Evolutionary conservation across 2,797 vertebrate genomes (phyloP), one percentile per base, ranked within the genome.

Genomic region (Centroberyx gerrardi): DNA sequence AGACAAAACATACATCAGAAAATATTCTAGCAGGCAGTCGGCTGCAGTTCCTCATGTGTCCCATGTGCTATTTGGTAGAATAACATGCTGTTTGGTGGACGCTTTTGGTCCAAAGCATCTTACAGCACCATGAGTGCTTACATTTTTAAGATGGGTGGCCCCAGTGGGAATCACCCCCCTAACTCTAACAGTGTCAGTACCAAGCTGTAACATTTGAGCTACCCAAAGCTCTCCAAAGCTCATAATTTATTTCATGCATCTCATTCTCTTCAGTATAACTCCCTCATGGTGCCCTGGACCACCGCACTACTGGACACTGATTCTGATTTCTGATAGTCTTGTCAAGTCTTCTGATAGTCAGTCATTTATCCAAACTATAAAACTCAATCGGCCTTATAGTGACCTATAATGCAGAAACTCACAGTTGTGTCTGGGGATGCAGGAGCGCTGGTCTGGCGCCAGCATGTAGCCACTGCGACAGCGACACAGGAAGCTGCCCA

Each of bases 401-500:
- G 33, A 60, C 36, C 1, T 4, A 38, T 28, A 36, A 28, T 8
- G 44, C 3, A 58, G 22, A 59, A 40, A 90, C 94, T 88, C 77
- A 96, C 95, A 14, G 85, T 90, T 95, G 83, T 91, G 89, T 22
- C 85, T 61, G 0, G 88, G 83, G 74, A 92, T 81, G 63, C 95
- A 96, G 83, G 95, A 93, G 71, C 38, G 92, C 8, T 91, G 90
- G 83, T 96, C 95, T 0, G 90, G 18, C 0, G 91, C 86, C 0
- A 96, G 91, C 4, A 92, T 90, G 90, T 89, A 95, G 17, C 94
- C 94, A 0, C 77, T 74, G 56, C 1, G 90, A 74, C 95, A 96
- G 63, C 44, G 91, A 72, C 95, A 96, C 72, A 77, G 85, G 79
- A 94, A 96, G 83, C 94, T 95, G 64, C 95, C 95, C 2, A 12